Conservation (phyloP, 2,888 invertebrate species). For the Nebria brevicollis region DNA sequence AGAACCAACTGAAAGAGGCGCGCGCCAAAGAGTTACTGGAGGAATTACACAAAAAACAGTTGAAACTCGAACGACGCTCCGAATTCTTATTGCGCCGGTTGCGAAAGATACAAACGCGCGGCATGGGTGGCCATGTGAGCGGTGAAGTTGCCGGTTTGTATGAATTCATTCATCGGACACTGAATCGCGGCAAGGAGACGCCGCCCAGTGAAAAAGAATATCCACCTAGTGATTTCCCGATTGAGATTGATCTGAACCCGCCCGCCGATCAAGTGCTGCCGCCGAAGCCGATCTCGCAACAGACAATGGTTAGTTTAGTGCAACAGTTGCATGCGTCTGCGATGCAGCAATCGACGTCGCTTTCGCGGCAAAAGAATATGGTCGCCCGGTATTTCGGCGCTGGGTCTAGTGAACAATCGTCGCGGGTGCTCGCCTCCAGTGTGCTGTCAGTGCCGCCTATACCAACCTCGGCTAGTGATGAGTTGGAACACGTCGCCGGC, state of each 20-base stretch:
- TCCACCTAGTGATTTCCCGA: conserved; percentile 53
- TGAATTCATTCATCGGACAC: conserved; percentile 74
- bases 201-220: conserved; percentile 65
- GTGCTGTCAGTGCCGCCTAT: conserved; percentile 62
- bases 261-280: conserved; percentile 41
- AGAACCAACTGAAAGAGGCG: conserved; percentile 55
- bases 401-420: conserved; percentile 63
- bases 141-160: conserved; percentile 83
- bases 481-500: conserved; percentile 78
- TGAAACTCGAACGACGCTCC: conserved; percentile 74
- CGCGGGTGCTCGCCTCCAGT: conserved; percentile 54
- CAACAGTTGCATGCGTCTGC: conserved; percentile 66
- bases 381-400: conserved; percentile 66
- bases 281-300: conserved; percentile 62
- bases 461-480: conserved; percentile 63
- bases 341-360: conserved; percentile 60
- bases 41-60: conserved; percentile 66
- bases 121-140: conserved; percentile 80
- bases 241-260: conserved; percentile 32
- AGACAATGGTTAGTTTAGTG: conserved; percentile 69
- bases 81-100: conserved; percentile 79
- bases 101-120: conserved; percentile 78
- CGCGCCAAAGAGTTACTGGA: conserved; percentile 66
- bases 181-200: conserved; percentile 55
- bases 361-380: conserved; percentile 57